Evolutionary conservation across 2,888 invertebrate genomes (phyloP).

Genomic region (Lochmaea crataegi): DNA sequence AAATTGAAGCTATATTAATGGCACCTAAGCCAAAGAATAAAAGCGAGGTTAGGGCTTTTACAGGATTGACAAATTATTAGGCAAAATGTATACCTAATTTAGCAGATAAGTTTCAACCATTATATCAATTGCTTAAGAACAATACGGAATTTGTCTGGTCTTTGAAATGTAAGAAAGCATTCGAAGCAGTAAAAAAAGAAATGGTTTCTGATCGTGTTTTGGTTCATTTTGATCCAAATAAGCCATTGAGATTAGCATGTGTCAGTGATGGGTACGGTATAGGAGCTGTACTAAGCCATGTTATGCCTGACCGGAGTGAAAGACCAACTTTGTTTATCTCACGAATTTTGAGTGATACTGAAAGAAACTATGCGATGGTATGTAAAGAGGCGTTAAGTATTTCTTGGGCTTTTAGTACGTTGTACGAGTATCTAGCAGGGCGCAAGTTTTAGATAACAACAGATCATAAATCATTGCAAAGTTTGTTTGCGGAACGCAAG

Average conservation of each 20-base stretch:
- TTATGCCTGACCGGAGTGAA: constrained; percentile 11
- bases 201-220: constrained; percentile 36
- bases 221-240: constrained; percentile 27
- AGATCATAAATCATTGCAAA: too few species aligned
- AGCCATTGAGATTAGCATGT: constrained; percentile 29
- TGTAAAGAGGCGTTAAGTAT: constrained; percentile 30
- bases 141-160: too few species aligned
- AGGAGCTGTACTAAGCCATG: constrained; percentile 20
- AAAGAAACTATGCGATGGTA: constrained; percentile 37
- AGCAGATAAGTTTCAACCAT: constrained; percentile 50
- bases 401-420: too few species aligned
- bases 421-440: too few species aligned
- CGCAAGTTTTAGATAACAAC: too few species aligned
- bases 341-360: constrained; percentile 24
- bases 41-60: constrained; percentile 26
- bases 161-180: too few species aligned
- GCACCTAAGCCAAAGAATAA: too few species aligned
- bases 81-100: constrained; percentile 56
- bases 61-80: constrained; percentile 60
- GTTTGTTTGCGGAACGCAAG: too few species aligned
- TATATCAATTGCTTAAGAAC: constrained; percentile 46
- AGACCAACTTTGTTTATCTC: constrained; percentile 44
- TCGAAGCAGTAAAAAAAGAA: constrained; percentile 14
- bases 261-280: constrained; percentile 27
- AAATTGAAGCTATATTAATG: constrained; percentile 29